Evolutionary conservation across 2,113 vertebrate genomes (phyloP), one percentile per base, ranked within the genome.

Genomic region (Cyphomyrus plagiostoma): DNA sequence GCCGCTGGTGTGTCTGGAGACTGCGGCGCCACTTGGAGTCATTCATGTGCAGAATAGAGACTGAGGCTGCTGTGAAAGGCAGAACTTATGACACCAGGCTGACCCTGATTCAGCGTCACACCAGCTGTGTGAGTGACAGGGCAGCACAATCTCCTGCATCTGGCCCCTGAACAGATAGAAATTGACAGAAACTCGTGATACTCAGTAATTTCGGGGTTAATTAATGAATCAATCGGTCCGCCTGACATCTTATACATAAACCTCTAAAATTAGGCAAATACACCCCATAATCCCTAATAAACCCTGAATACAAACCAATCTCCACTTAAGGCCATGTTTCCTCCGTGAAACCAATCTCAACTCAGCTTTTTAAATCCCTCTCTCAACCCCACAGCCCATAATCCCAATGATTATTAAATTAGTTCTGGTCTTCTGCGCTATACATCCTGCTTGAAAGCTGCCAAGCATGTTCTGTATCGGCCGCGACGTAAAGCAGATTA

Each of bases 401-500:
- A 97, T 96, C 97, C 95, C 90, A 93, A 90, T 88, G 93, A 95
- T 96, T 96, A 96, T 92, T 89, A 92, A 94, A 94, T 35, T 91
- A 93, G 94, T 95, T 92, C 96, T 94, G 26, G 70, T 91, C 92
- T 96, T 89, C 94, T 93, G 92, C 91, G 91, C 92, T 94, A 95
- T 91, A 92, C 90, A 90, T 92, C 93, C 91, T 85, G 93, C 93
- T 93, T 93, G 93, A 91, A 93, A 91, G 93, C 91, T 91, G 88
- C 88, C 83, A 90, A 92, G 90, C 93, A 45, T 94, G 93, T 94
- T 95, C 93, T 93, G 93, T 94, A 96, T 96, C 95, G 95, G 96
- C 96, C 93, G 93, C 92, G 93, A 93, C 94, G 93, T 94, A 94
- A 95, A 95, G 95, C 94, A 96, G 95, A 96, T 96, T 96, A 96